Evolutionary conservation across 2,113 vertebrate species (phyloP).

Genomic region (Calonectris borealis): DNA sequence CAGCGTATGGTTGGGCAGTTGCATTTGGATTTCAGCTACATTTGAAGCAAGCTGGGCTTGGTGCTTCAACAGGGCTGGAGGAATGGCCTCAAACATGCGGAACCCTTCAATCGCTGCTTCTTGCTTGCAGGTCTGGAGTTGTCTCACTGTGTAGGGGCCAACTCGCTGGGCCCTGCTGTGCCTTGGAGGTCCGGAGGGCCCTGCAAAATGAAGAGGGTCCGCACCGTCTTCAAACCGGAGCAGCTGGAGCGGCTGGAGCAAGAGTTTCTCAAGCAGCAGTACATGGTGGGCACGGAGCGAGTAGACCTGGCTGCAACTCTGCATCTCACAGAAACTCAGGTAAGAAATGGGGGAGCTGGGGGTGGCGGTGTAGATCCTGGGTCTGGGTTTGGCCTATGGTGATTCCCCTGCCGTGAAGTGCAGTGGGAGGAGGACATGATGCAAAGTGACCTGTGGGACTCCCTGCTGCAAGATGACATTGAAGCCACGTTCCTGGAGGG

Average conservation of each 20-base stretch:
- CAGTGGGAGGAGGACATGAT: accelerated
- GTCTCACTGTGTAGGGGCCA: neutral
- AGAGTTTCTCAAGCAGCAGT: constrained; percentile 79
- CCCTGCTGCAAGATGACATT: neutral
- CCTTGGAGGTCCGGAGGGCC: constrained; percentile 25
- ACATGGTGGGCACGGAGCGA: constrained; percentile 78
- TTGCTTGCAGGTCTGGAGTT: constrained; percentile 59
- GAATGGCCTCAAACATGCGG: neutral
- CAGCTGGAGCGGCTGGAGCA: constrained; percentile 80
- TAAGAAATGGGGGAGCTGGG: neutral
- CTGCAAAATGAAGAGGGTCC: constrained; percentile 74
- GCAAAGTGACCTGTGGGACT: accelerated
- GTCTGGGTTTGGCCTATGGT: neutral
- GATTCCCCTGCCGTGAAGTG: accelerated
- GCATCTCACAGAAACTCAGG: constrained; percentile 80
- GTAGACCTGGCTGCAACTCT: constrained; percentile 76
- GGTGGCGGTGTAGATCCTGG: neutral
- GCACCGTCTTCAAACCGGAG: constrained; percentile 77
- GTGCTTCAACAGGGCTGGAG: neutral
- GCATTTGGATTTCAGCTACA: neutral
- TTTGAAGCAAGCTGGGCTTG: neutral
- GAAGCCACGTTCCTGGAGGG: neutral
- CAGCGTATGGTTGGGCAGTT: neutral
- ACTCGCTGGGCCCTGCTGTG: neutral
- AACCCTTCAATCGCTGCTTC: neutral